Evolutionary conservation across 2,113 vertebrate species (phyloP), one percentile per base, ranked within the genome.

Genomic region (Cinclus mexicanus): DNA sequence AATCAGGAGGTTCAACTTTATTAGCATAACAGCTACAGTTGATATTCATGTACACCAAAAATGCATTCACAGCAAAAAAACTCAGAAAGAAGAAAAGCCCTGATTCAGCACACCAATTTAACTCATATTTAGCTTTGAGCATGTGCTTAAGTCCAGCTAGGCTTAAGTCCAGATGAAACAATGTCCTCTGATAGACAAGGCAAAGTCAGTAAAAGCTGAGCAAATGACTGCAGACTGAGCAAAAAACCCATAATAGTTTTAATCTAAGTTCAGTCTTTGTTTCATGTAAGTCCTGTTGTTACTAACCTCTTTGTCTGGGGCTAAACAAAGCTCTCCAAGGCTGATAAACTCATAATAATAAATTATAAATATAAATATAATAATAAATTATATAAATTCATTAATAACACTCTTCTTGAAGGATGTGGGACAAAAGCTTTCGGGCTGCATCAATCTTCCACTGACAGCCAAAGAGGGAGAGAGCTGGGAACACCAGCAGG

Each of bases 1-100:
- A 97, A 96, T 92, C 89, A 80, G 84, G 83, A 87, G 68, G 57
- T 94, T 94, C 89, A 95, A 91, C 85, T 92, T 93, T 95, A 97
- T 96, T 96, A 95, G 95, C 96, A 96, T 96, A 97, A 93, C 91
- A 86, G 94, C 93, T 81, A 93, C 79, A 74, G 94, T 91, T 97
- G 95, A 94, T 95, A 96, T 96, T 96, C 95, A 93, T 95, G 72
- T 88, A 89, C 49, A n/a, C 89, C 72, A 92, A 93, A 97, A 97
- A 96, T 95, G 95, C 95, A 92, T 64, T 92, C 91, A 75, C 91
- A 96, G 95, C 95, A 96, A 95, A 96, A 95, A 94, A 95, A 94
- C 81, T 93, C 63, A 39, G 85, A 85, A 94, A 94, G 86, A 92
- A 96, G 93, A 94, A 97, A 97, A 94, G 91, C 76, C 78, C 95